These are phyloP conservation scores for Laupala kohalensis DNA, from an alignment of 1,140 invertebrate species.

Conservation along the genomic window DNA sequence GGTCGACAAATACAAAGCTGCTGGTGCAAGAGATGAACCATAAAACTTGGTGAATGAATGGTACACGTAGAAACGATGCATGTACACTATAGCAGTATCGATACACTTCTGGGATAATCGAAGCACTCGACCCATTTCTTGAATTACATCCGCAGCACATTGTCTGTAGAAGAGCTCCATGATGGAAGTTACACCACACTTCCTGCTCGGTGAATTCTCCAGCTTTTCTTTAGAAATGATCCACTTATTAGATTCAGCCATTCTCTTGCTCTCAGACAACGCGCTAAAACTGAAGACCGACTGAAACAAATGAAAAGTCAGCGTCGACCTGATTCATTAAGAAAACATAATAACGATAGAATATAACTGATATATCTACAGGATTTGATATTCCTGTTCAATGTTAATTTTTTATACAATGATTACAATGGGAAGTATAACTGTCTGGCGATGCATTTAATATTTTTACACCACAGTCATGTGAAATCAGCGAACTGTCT, in stretches of 20 bases:
- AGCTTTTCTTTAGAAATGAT: conserved; percentile 87
- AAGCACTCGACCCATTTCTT: conserved; percentile 78
- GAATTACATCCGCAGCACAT: conserved; percentile 90
- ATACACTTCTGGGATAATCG: conserved; percentile 65
- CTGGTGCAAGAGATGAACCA: conserved; percentile 64
- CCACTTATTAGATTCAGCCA: conserved; percentile 64
- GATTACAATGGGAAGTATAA: too few relatives aligned
- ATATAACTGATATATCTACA: too few relatives aligned
- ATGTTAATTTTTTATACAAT: too few relatives aligned
- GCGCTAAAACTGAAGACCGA: too few relatives aligned
- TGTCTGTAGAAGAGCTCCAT: conserved; percentile 88
- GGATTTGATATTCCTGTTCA: too few relatives aligned
- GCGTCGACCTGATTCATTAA: too few relatives aligned
- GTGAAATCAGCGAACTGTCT: too few relatives aligned
- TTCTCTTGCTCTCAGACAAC: conserved; percentile 23
- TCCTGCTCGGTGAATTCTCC: conserved; percentile 72
- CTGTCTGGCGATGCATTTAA: too few relatives aligned
- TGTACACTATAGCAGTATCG: conserved; percentile 91
- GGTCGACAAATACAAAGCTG: conserved; percentile 85
- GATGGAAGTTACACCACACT: conserved; percentile 75
- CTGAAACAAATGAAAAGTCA: too few relatives aligned
- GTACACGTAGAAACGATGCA: conserved; percentile 95
- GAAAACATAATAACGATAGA: too few relatives aligned
- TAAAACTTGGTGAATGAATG: conserved; percentile 78
- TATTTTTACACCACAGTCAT: too few relatives aligned